phyloP scores from a whole-genome alignment of 2,888 invertebrate species.

The Dorcus parallelipipedus region DNA sequence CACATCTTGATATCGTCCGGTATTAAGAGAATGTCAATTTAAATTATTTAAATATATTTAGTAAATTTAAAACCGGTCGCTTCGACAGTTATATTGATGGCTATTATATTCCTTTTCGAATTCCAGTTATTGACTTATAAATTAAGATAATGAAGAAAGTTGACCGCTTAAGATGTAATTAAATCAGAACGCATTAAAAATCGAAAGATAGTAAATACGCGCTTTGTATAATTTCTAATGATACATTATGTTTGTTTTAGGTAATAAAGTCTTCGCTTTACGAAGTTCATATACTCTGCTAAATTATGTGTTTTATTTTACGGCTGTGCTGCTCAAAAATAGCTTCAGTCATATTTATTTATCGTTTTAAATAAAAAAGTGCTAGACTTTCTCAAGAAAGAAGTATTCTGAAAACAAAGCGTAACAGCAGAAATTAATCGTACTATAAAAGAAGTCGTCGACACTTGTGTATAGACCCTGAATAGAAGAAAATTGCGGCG shows the following conservation, averaged over 20 bases:
- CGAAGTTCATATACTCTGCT: conserved; percentile 6
- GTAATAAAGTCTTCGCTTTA: conserved; percentile 12
- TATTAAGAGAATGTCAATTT: conserved; percentile 46
- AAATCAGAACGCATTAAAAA: conserved; percentile 13
- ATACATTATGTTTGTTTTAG: conserved; percentile 14
- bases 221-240: conserved; percentile 9
- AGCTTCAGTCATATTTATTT: background rate
- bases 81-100: conserved; percentile 36
- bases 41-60: conserved; percentile 44
- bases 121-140: conserved; percentile 39
- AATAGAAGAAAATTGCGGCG: conserved; percentile 2
- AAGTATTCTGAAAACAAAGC: no score
- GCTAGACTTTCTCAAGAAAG: no score
- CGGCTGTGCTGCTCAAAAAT: background rate
- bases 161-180: conserved; percentile 14
- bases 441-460: no score
- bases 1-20: conserved; percentile 36
- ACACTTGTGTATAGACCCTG: background rate
- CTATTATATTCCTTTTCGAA: conserved; percentile 36
- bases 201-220: conserved; percentile 9
- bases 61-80: conserved; percentile 42
- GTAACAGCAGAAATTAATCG: no score
- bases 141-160: conserved; percentile 44
- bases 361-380: no score
- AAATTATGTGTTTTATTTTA: conserved; percentile 5